These are phyloP conservation scores for Nymphalis c-album DNA, from an alignment of 2,888 invertebrate genomes.

Conservation along the genomic window DNA sequence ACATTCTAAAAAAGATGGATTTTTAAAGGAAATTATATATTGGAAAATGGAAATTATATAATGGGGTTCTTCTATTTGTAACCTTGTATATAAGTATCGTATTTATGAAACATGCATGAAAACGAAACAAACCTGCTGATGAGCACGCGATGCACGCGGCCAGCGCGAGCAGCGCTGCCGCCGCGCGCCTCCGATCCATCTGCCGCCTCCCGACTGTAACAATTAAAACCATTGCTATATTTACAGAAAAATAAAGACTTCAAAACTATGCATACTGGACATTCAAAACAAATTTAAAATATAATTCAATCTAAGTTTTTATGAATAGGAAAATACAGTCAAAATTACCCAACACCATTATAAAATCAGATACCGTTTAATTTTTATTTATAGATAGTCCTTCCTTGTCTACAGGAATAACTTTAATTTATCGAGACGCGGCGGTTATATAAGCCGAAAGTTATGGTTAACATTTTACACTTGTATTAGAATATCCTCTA, in stretches of 20 bases:
- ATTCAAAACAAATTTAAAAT: not conserved
- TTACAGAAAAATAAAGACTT: not conserved
- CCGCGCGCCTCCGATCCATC: conserved; percentile 80
- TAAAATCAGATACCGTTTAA: not conserved
- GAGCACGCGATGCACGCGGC: conserved; percentile 76
- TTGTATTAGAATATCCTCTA: not conserved
- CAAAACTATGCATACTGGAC: not conserved
- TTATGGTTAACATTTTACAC: conserved; percentile 1
- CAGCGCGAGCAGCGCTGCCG: conserved; percentile 79
- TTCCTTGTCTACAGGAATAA: not conserved
- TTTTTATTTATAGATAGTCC: not conserved
- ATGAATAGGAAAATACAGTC: not conserved
- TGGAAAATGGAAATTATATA: no score
- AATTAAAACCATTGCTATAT: conserved; percentile 41
- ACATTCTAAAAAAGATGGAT: no score
- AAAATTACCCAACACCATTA: not conserved
- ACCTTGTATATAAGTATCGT: not conserved
- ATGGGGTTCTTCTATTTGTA: no score
- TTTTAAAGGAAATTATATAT: no score
- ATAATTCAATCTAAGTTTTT: not conserved
- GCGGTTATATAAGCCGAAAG: not conserved
- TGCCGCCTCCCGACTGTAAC: conserved; percentile 74
- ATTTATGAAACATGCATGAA: not conserved
- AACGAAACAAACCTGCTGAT: conserved; percentile 63
- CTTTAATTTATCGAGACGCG: conserved; percentile 1